Evolutionary conservation across 2,797 vertebrate species (phyloP).

Genomic region (Etheostoma nigrum): DNA sequence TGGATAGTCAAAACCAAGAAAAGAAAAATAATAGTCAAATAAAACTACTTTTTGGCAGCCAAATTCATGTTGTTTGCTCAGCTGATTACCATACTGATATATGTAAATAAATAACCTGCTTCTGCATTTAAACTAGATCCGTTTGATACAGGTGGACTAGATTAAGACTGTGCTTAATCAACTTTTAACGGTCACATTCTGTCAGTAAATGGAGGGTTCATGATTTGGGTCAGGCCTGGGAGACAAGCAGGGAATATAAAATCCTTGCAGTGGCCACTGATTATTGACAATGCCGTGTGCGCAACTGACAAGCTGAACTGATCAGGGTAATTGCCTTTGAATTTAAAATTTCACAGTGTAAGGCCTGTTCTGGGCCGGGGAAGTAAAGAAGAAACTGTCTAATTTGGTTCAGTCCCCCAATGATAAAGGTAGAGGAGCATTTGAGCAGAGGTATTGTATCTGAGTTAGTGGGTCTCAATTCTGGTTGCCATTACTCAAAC

Average conservation of each 20-base stretch:
- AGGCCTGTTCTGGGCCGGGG: not conserved
- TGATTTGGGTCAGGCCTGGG: constrained; percentile 11
- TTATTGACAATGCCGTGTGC: constrained; percentile 13
- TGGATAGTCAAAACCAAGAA: not conserved
- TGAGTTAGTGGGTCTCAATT: constrained; percentile 1
- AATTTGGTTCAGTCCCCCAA: not conserved
- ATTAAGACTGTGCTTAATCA: constrained; percentile 24
- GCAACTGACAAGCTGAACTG: constrained; percentile 19
- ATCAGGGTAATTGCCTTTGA: constrained; percentile 35
- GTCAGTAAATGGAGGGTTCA: constrained; percentile 26
- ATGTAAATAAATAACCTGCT: not conserved
- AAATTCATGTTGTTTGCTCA: not conserved
- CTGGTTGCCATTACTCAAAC: constrained; percentile 32
- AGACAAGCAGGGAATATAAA: constrained; percentile 32
- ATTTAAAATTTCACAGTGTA: constrained; percentile 20
- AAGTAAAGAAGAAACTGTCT: not conserved
- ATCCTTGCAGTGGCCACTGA: not conserved
- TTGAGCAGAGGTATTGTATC: constrained; percentile 3
- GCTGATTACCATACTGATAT: not conserved
- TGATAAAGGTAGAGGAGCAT: not conserved
- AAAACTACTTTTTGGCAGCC: not conserved
- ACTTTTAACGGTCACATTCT: constrained; percentile 14
- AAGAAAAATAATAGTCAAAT: not conserved
- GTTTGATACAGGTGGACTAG: constrained; percentile 18
- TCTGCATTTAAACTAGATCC: not conserved